These are phyloP conservation scores for Perognathus longimembris DNA, from an alignment of 2,113 vertebrate genomes.

Conservation along the genomic window DNA sequence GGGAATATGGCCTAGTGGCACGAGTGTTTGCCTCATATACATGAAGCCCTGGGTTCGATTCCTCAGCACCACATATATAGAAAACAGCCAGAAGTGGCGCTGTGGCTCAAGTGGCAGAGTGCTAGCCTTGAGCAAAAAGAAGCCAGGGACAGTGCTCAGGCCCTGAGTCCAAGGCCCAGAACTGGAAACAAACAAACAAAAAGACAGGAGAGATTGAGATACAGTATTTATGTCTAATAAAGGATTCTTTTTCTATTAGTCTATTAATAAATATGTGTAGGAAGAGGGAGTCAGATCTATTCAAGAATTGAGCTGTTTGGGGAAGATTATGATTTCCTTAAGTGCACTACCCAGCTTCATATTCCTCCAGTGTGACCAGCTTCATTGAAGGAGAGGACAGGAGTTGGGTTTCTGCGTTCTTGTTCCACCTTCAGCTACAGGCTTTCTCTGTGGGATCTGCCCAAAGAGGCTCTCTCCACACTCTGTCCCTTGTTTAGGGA, in stretches of 20 bases:
- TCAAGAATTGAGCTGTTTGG: neutral
- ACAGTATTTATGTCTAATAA: neutral
- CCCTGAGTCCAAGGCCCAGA: too few relatives aligned
- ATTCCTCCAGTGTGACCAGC: neutral
- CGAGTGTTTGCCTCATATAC: too few relatives aligned
- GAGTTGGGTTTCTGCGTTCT: neutral
- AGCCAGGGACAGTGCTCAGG: too few relatives aligned
- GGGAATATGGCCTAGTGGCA: too few relatives aligned
- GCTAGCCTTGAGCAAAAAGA: too few relatives aligned
- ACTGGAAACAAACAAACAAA: too few relatives aligned
- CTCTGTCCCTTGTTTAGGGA: neutral
- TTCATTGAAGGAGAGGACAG: neutral
- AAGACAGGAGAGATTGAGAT: too few relatives aligned
- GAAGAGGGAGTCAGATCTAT: neutral
- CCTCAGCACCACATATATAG: too few relatives aligned
- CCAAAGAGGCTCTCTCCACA: neutral
- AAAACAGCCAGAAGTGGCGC: too few relatives aligned
- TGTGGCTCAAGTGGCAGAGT: too few relatives aligned
- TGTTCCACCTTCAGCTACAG: neutral
- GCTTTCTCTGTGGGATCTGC: neutral
- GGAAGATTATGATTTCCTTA: neutral
- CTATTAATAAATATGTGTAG: neutral
- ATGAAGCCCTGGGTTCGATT: too few relatives aligned
- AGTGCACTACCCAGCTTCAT: neutral
- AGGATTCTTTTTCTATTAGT: neutral